Conservation (phyloP, 1,140 invertebrate species). For the Spodoptera litura region DNA sequence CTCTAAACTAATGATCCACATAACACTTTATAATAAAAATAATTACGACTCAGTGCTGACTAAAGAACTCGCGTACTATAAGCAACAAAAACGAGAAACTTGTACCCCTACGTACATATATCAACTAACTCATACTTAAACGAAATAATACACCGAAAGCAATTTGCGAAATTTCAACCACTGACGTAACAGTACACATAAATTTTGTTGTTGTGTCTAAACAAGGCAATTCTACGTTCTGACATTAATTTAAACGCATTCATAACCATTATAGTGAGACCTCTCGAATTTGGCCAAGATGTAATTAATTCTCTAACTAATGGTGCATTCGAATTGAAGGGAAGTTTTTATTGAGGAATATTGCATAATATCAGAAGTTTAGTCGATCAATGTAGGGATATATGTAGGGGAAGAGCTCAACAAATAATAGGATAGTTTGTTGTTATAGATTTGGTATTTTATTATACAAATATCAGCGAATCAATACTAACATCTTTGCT, state of each 20-base stretch:
- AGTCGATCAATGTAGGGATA: too few relatives aligned
- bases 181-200: conserved; percentile 56
- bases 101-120: background rate
- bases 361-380: too few relatives aligned
- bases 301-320: conserved; percentile 36
- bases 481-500: too few relatives aligned
- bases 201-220: conserved; percentile 57
- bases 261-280: conserved; percentile 38
- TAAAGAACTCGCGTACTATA: too few relatives aligned
- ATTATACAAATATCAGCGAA: too few relatives aligned
- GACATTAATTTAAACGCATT: conserved; percentile 64
- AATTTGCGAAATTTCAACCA: conserved; percentile 39
- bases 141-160: conserved; percentile 26
- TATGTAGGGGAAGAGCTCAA: too few relatives aligned
- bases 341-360: background rate
- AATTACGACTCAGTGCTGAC: too few relatives aligned
- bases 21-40: too few relatives aligned
- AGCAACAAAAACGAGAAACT: background rate
- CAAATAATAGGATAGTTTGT: too few relatives aligned
- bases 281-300: conserved; percentile 30
- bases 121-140: conserved; percentile 40
- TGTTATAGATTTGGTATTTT: too few relatives aligned
- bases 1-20: too few relatives aligned
- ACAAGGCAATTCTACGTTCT: conserved; percentile 62
- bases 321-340: background rate